These are phyloP conservation scores for Oceanodroma leucorhoa DNA, from an alignment of 2,797 vertebrate genomes.

Conservation along the genomic window DNA sequence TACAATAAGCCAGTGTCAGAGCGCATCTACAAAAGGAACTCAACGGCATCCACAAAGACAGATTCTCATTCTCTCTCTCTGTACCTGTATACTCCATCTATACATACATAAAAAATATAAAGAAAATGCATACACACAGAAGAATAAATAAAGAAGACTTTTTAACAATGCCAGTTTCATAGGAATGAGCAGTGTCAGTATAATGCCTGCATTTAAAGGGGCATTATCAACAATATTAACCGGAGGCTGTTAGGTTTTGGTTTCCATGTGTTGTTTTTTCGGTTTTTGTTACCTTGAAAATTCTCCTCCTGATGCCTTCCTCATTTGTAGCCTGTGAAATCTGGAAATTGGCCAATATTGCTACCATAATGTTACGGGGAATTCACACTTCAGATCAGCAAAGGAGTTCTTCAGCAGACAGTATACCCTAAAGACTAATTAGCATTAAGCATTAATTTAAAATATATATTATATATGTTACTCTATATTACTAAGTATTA, in stretches of 20 bases:
- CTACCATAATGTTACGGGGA: background rate
- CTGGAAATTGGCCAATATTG: background rate
- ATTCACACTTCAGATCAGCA: background rate
- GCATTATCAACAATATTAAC: background rate
- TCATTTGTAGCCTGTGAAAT: background rate
- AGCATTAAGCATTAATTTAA: background rate
- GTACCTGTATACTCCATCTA: background rate
- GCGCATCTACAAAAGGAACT: background rate
- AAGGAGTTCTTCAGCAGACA: background rate
- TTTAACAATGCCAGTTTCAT: background rate
- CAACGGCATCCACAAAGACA: background rate
- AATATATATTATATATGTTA: background rate
- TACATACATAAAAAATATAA: background rate
- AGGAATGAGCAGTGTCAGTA: background rate
- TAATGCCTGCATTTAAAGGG: background rate
- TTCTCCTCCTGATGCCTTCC: background rate
- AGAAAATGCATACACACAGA: background rate
- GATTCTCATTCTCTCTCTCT: background rate
- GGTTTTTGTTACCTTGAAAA: background rate
- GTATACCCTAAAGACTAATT: background rate
- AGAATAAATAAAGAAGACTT: background rate
- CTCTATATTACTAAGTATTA: background rate
- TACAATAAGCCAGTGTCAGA: background rate
- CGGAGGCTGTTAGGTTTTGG: background rate
- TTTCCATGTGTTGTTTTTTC: background rate